These are phyloP conservation scores for Merluccius polli DNA, from an alignment of 2,797 vertebrate genomes.

Conservation along the genomic window DNA sequence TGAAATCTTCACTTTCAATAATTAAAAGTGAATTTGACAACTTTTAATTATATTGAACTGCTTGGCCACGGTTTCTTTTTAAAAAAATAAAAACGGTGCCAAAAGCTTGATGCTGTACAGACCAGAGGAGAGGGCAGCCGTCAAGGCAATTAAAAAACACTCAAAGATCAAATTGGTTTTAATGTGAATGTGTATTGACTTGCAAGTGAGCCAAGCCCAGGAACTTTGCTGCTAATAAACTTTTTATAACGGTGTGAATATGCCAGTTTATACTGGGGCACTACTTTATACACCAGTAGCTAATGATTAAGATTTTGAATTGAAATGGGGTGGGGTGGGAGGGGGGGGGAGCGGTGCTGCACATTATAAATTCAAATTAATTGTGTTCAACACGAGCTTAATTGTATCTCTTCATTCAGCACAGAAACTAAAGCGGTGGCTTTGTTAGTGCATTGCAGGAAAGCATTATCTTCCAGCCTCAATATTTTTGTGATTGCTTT, in stretches of 20 bases:
- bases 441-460: background rate
- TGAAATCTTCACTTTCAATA: conserved; percentile 16
- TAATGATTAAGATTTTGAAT: background rate
- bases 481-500: conserved; percentile 9
- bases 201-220: background rate
- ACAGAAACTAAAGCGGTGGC: background rate
- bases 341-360: background rate
- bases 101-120: conserved; percentile 10
- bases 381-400: conserved; percentile 41
- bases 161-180: conserved; percentile 39
- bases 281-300: background rate
- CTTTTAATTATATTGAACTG: conserved; percentile 28
- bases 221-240: conserved; percentile 3
- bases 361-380: conserved; percentile 14
- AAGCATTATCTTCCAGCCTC: background rate
- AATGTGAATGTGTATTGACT: background rate
- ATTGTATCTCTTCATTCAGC: conserved; percentile 34
- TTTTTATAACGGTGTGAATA: background rate
- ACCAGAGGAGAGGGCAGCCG: conserved; percentile 17
- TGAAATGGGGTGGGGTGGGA: background rate
- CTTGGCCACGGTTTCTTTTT: conserved; percentile 25
- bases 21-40: conserved; percentile 29
- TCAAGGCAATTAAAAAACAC: conserved; percentile 44
- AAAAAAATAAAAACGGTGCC: background rate
- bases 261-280: background rate